These are phyloP conservation scores for Telmatherina bonti DNA, from an alignment of 2,797 vertebrate genomes.

Conservation along the genomic window DNA sequence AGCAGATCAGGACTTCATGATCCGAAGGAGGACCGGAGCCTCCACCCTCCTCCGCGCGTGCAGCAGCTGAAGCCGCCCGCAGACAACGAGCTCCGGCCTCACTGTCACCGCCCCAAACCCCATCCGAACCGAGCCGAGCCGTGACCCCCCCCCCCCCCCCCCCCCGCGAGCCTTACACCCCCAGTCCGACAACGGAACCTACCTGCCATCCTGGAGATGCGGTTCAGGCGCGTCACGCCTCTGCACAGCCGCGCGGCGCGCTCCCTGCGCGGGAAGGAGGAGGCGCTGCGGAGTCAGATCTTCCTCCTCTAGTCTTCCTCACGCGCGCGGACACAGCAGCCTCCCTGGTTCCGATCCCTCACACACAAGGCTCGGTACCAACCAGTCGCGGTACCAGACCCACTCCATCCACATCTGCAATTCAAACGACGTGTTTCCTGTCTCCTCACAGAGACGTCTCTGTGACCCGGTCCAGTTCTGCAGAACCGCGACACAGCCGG, in stretches of 20 bases:
- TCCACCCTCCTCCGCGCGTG: constrained; percentile 28
- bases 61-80: constrained; percentile 30
- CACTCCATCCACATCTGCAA: constrained; percentile 34
- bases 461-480: no score
- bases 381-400: constrained; percentile 13
- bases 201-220: constrained; percentile 79
- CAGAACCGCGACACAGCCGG: no score
- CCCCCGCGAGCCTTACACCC: fast-evolving
- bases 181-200: constrained; percentile 29
- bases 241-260: constrained; percentile 70
- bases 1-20: not conserved
- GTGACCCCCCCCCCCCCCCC: not conserved
- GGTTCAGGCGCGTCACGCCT: constrained; percentile 72
- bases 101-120: not conserved
- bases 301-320: constrained; percentile 35
- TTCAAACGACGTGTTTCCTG: constrained; percentile 24
- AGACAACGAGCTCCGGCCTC: not conserved
- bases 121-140: constrained; percentile 7
- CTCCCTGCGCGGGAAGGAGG: constrained; percentile 55
- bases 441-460: not conserved
- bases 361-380: constrained; percentile 13
- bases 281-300: constrained; percentile 33
- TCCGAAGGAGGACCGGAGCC: constrained; percentile 3
- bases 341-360: not conserved
- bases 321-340: not conserved